These are phyloP conservation scores for Hermaeophaga mercurialis DNA, from an alignment of 2,888 invertebrate genomes.

Conservation along the genomic window DNA sequence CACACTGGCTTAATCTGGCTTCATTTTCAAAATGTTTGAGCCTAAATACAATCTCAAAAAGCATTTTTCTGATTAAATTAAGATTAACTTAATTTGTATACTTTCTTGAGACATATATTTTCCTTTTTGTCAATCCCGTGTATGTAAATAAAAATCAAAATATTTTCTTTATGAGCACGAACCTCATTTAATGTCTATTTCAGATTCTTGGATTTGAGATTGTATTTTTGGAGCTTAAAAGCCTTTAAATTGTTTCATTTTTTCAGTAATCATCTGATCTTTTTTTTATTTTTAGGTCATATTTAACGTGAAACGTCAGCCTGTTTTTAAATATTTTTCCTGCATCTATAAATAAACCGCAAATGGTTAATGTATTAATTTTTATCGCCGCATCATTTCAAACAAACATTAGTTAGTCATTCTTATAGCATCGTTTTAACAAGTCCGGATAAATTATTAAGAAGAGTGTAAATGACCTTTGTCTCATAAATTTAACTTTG, in stretches of 20 bases:
- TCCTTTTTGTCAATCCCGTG: conserved; percentile 11
- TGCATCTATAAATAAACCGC: conserved; percentile 21
- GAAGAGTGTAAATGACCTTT: not conserved
- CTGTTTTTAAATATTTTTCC: conserved; percentile 14
- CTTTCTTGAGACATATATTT: too few species aligned
- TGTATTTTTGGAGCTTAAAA: conserved; percentile 21
- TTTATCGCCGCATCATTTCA: conserved; percentile 21
- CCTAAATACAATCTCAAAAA: too few species aligned
- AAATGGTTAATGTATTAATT: conserved; percentile 17
- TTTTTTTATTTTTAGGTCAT: conserved; percentile 17
- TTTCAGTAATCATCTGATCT: conserved; percentile 9
- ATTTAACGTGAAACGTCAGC: conserved; percentile 4
- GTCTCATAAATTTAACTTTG: not conserved
- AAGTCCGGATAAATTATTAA: not conserved
- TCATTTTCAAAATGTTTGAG: too few species aligned
- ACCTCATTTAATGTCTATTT: conserved; percentile 13
- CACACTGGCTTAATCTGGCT: too few species aligned
- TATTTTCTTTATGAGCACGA: conserved; percentile 17
- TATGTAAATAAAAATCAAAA: conserved; percentile 21
- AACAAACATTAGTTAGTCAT: conserved; percentile 17
- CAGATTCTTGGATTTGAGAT: conserved; percentile 10
- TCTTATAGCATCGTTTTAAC: not conserved
- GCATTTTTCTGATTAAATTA: too few species aligned
- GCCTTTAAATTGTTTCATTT: conserved; percentile 22
- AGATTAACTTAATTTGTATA: too few species aligned